These are phyloP conservation scores for Colinus virginianus DNA, from an alignment of 2,113 vertebrate genomes.

Conservation along the genomic window DNA sequence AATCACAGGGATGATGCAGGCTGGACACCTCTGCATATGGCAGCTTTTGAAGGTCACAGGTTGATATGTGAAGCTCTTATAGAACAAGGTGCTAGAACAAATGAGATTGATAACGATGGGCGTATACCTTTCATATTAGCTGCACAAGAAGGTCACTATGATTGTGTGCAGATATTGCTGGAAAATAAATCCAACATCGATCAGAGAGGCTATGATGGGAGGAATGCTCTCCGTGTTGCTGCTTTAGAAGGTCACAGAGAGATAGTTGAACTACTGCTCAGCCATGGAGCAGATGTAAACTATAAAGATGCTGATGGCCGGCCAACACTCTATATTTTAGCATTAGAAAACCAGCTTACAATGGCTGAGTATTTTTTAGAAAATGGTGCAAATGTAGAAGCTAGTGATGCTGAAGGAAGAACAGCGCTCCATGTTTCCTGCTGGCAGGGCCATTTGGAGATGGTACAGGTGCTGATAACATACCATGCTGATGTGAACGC, in stretches of 20 bases:
- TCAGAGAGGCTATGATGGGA: conserved; percentile 94
- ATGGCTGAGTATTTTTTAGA: conserved; percentile 97
- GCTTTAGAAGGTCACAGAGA: conserved; percentile 94
- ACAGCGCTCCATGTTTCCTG: conserved; percentile 97
- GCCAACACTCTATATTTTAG: conserved; percentile 95
- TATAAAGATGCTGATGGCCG: conserved; percentile 95
- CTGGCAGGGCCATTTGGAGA: conserved; percentile 97
- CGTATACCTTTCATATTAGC: conserved; percentile 92
- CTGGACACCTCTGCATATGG: conserved; percentile 98
- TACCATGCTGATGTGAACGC: conserved; percentile 92
- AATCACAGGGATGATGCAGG: conserved; percentile 97
- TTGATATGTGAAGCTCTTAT: conserved; percentile 96
- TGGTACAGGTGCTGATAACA: conserved; percentile 92
- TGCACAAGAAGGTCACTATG: conserved; percentile 96
- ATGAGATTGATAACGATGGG: conserved; percentile 95
- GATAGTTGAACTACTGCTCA: conserved; percentile 92
- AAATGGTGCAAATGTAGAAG: conserved; percentile 94
- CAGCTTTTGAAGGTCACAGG: conserved; percentile 95
- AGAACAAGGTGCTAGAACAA: conserved; percentile 95
- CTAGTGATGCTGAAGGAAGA: conserved; percentile 92
- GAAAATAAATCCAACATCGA: conserved; percentile 94
- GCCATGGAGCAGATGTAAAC: conserved; percentile 91
- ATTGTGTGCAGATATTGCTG: conserved; percentile 93
- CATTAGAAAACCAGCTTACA: conserved; percentile 94
- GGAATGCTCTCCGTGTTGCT: conserved; percentile 92